Conservation (phyloP, 2,113 vertebrate species). For the Eulacestoma nigropectus region DNA sequence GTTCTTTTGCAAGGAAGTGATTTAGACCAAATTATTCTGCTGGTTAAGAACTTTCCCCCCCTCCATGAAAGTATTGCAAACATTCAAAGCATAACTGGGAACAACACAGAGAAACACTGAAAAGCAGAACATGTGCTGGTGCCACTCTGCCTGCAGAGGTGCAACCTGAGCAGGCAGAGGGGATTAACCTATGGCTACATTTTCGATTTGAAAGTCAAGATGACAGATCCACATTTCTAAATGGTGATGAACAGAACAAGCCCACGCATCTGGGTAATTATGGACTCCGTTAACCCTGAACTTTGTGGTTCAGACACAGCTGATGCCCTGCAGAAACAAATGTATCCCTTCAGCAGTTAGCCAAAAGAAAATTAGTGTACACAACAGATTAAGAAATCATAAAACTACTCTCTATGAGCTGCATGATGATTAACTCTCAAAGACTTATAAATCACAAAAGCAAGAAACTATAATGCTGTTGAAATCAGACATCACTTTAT, state of each 20-base stretch:
- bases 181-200: conserved; percentile 13
- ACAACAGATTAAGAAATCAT: background rate
- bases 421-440: background rate
- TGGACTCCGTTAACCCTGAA: background rate
- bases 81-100: background rate
- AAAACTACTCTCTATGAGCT: background rate
- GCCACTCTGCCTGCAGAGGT: background rate
- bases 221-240: background rate
- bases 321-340: conserved; percentile 33
- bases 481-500: background rate
- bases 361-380: conserved; percentile 14
- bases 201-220: background rate
- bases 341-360: conserved; percentile 3
- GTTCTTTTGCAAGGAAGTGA: background rate
- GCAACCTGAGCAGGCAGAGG: background rate
- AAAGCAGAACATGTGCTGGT: background rate
- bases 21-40: background rate
- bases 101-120: background rate
- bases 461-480: background rate
- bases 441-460: background rate
- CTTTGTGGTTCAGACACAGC: conserved; percentile 2
- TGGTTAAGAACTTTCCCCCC: background rate
- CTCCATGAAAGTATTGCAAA: background rate
- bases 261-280: background rate
- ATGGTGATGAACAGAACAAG: background rate